Evolutionary conservation across 2,888 invertebrate genomes (phyloP).

Genomic region (Philereme vetulata): DNA sequence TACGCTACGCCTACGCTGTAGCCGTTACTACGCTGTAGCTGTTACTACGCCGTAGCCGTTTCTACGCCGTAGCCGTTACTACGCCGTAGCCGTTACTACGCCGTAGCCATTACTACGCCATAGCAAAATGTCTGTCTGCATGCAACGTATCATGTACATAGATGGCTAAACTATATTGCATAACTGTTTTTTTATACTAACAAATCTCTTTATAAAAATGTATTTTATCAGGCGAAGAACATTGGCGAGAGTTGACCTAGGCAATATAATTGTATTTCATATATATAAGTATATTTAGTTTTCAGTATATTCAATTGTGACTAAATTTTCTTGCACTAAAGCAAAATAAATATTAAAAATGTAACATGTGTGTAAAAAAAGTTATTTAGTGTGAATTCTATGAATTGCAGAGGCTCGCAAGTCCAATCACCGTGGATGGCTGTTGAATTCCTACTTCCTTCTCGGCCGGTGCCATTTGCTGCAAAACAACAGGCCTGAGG

Average conservation of each 20-base stretch:
- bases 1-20: background rate
- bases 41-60: background rate
- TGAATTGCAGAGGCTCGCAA: slow-evolving; percentile 58
- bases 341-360: too few species aligned
- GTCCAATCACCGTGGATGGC: slow-evolving; percentile 60
- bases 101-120: background rate
- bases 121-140: background rate
- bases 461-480: slow-evolving; percentile 70
- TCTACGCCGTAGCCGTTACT: slow-evolving; percentile 1
- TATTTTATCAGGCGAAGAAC: too few species aligned
- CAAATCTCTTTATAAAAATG: too few species aligned
- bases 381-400: too few species aligned
- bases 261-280: too few species aligned
- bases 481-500: slow-evolving; percentile 73
- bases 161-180: background rate
- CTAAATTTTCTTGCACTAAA: too few species aligned
- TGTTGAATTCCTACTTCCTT: slow-evolving; percentile 68
- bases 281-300: too few species aligned
- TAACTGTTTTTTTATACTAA: too few species aligned
- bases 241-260: too few species aligned
- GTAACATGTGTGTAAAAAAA: too few species aligned
- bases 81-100: too few species aligned
- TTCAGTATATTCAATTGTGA: too few species aligned
- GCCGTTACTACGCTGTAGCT: background rate
- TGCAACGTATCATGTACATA: background rate